Conservation (phyloP, 2,797 vertebrate species). For the Sebastes wilsoni region DNA sequence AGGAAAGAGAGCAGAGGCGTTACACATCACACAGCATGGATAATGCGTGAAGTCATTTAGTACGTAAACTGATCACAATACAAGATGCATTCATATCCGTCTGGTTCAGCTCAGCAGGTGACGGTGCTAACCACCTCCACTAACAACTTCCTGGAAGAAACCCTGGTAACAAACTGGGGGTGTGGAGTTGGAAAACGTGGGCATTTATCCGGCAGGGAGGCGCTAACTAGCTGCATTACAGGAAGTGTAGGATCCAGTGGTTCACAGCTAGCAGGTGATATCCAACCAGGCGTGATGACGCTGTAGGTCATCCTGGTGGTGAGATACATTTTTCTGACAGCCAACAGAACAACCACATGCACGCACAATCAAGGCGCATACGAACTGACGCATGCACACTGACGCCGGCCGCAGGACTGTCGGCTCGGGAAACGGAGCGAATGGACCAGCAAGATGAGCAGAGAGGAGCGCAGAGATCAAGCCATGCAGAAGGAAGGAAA, state of each 20-base stretch:
- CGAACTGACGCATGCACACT: background rate
- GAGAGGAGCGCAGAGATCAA: slow-evolving; percentile 19
- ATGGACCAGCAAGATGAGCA: slow-evolving; percentile 2
- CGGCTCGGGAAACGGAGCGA: slow-evolving; percentile 8
- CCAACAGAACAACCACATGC: background rate
- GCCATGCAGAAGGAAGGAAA: slow-evolving; percentile 41
- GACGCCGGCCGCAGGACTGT: background rate
- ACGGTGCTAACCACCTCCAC: background rate
- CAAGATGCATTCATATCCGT: background rate
- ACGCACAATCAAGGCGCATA: background rate
- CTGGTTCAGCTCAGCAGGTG: slow-evolving; percentile 8
- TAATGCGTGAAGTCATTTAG: background rate
- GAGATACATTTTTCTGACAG: slow-evolving; percentile 11
- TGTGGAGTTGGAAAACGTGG: background rate
- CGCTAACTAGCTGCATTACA: background rate
- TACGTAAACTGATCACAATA: background rate
- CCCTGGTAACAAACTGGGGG: background rate
- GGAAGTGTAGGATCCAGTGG: background rate
- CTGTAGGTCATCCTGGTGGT: background rate
- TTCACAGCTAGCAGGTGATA: slow-evolving; percentile 1
- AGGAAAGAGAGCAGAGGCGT: slow-evolving; percentile 3
- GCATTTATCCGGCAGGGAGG: background rate
- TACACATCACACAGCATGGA: background rate
- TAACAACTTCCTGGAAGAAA: background rate
- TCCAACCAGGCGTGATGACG: background rate